Evolutionary conservation across 2,113 vertebrate species (phyloP).

Genomic region (Sceloporus tristichus): DNA sequence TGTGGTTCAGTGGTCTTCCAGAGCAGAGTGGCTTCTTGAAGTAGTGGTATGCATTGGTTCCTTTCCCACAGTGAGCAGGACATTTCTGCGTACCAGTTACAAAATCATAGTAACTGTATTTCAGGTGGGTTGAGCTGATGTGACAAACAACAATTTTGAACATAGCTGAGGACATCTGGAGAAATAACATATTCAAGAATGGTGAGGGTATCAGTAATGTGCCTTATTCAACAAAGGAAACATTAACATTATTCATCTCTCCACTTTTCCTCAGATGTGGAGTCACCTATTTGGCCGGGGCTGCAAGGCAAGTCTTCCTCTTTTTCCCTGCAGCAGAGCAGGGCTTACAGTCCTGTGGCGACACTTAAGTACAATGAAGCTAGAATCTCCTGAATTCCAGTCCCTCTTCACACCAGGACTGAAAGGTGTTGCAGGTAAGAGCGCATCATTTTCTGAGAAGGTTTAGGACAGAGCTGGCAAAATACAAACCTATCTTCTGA

Average conservation of each 20-base stretch:
- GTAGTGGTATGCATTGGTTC: not conserved
- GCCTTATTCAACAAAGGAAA: not conserved
- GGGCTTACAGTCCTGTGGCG: slow-evolving; percentile 39
- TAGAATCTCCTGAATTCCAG: slow-evolving; percentile 89
- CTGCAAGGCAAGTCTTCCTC: slow-evolving; percentile 40
- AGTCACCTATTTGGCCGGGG: slow-evolving; percentile 37
- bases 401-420: slow-evolving; percentile 91
- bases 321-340: slow-evolving; percentile 18
- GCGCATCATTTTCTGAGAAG: not conserved
- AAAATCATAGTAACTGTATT: not conserved
- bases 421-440: slow-evolving; percentile 86
- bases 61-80: not conserved
- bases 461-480: not conserved
- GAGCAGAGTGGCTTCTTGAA: not conserved
- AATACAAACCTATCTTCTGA: not conserved
- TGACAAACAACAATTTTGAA: no score
- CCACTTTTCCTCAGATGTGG: slow-evolving; percentile 64
- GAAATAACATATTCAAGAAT: not conserved
- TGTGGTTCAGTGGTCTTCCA: not conserved
- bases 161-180: no score
- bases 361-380: slow-evolving; percentile 82
- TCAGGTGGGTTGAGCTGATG: no score
- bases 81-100: not conserved
- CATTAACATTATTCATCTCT: not conserved
- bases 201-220: not conserved